Percentiles rank a stretch among this genome's conserved stretches.
phyloP scores from a whole-genome alignment of 2,888 invertebrate species.

The Hartigia nigra region DNA sequence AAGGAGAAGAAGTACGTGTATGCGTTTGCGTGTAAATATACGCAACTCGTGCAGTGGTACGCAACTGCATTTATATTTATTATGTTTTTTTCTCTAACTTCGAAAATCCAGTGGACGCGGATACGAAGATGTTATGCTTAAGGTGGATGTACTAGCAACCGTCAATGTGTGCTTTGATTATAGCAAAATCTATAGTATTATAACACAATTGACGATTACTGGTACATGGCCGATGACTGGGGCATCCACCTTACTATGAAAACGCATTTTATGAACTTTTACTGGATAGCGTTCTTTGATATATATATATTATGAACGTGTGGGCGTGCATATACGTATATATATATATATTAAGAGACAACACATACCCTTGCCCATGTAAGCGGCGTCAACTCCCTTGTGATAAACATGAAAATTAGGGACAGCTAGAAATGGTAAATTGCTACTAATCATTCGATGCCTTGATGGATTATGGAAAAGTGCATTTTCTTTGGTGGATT shows the following conservation, averaged over 20 bases:
- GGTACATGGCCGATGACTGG: no score
- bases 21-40: not conserved
- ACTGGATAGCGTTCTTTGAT: not conserved
- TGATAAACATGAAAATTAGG: not conserved
- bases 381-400: not conserved
- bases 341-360: not conserved
- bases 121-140: not conserved
- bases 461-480: not conserved
- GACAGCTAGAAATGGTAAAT: not conserved
- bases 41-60: not conserved
- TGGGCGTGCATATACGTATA: not conserved
- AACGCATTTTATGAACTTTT: not conserved
- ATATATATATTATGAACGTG: not conserved
- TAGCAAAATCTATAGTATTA: no score
- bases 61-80: not conserved
- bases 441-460: slow-evolving; percentile 1
- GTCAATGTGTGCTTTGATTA: no score
- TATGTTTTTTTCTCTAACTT: not conserved
- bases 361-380: not conserved
- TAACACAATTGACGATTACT: no score
- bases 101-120: not conserved
- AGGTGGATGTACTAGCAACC: no score
- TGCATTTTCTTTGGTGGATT: not conserved
- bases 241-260: no score
- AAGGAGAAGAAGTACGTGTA: not conserved